Evolutionary conservation across 2,888 invertebrate species (phyloP).

Genomic region (Athetis lepigone): DNA sequence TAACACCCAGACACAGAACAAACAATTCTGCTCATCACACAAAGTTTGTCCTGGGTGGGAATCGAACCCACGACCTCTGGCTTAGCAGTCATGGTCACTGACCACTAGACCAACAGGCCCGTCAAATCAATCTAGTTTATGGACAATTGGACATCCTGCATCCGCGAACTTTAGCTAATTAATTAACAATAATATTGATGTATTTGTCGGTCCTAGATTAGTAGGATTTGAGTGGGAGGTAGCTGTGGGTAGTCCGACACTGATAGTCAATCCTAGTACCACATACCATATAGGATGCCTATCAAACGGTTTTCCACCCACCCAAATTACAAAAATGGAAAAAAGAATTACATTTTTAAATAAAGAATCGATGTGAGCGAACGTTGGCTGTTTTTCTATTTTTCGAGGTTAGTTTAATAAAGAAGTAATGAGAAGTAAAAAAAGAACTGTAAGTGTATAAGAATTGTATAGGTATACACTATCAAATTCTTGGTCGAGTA

Average conservation of each 20-base stretch:
- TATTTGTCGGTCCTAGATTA: slow-evolving; percentile 43
- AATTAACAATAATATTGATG: slow-evolving; percentile 17
- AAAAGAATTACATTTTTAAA: not conserved
- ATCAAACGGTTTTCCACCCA: slow-evolving; percentile 43
- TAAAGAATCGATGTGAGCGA: not conserved
- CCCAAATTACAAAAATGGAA: not conserved
- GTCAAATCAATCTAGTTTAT: not conserved
- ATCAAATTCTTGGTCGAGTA: not conserved
- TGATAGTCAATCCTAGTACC: slow-evolving; percentile 12
- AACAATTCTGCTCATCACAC: no score
- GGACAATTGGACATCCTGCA: not conserved
- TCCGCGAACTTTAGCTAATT: not conserved
- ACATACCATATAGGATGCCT: slow-evolving; percentile 20
- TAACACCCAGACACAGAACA: no score
- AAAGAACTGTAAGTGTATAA: no score
- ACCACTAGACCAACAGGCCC: no score
- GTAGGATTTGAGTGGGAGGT: slow-evolving; percentile 35
- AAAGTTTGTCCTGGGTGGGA: no score
- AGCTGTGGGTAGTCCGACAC: slow-evolving; percentile 39
- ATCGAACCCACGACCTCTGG: no score
- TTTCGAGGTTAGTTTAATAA: no score
- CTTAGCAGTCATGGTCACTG: no score
- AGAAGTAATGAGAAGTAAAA: no score
- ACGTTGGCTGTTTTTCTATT: not conserved
- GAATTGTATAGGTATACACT: no score